Percentiles rank a stretch among this genome's conserved stretches.
phyloP scores from a whole-genome alignment of 2,888 invertebrate species.

The Ditula angustiorana region DNA sequence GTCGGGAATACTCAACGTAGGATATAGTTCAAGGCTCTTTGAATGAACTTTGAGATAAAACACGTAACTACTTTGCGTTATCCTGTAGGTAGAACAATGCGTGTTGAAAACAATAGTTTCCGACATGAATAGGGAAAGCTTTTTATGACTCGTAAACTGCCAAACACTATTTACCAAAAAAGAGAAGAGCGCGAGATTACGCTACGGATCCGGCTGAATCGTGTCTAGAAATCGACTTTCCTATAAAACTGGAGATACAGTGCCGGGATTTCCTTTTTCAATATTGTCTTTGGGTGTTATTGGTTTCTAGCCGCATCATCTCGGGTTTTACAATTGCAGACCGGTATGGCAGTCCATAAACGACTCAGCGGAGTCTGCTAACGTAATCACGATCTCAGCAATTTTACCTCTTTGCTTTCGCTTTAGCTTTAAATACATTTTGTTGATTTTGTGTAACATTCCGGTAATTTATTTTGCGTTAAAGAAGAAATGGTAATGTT shows the following conservation, averaged over 20 bases:
- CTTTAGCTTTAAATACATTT: not conserved
- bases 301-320: constrained; percentile 14
- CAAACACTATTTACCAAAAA: constrained; percentile 8
- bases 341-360: constrained; percentile 3
- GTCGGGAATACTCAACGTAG: constrained; percentile 11
- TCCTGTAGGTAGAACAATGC: not conserved
- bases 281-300: constrained; percentile 33
- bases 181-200: not conserved
- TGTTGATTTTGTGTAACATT: not conserved
- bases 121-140: not conserved
- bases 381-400: constrained; percentile 11
- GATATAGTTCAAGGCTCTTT: constrained; percentile 9
- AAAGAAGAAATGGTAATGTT: constrained; percentile 11
- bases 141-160: constrained; percentile 24
- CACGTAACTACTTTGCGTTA: not conserved
- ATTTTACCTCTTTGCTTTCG: constrained; percentile 8
- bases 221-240: constrained; percentile 25
- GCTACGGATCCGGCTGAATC: not conserved
- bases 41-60: not conserved
- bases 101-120: not conserved
- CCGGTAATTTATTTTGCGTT: constrained; percentile 12
- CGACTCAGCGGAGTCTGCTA: constrained; percentile 18
- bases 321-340: constrained; percentile 24
- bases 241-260: constrained; percentile 31
- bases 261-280: constrained; percentile 21